These are phyloP conservation scores for Halocynthia aurantium DNA, from an alignment of 23 tunicate species.

Conservation along the genomic window DNA sequence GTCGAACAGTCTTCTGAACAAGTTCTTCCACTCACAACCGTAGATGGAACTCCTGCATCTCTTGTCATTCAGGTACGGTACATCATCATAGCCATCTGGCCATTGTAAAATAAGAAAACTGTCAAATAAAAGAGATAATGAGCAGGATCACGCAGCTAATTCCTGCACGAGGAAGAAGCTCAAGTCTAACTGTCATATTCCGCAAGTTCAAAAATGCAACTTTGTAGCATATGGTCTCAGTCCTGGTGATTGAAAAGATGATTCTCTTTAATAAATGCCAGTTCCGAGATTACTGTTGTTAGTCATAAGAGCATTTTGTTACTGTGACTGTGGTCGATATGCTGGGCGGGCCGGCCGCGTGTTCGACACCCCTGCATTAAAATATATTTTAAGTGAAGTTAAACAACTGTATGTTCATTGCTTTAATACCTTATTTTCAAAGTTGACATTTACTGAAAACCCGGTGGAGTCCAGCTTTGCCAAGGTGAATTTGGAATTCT, in stretches of 20 bases:
- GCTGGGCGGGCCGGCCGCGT: not conserved
- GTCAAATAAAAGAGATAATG: too few relatives aligned
- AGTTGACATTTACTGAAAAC: constrained; percentile 23
- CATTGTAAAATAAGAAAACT: too few relatives aligned
- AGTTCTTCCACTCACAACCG: constrained; percentile 7
- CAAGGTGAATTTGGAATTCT: not conserved
- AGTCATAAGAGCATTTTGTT: not conserved
- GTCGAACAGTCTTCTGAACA: constrained; percentile 11
- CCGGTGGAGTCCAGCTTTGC: constrained; percentile 11
- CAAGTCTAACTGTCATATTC: too few relatives aligned
- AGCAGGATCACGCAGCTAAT: too few relatives aligned
- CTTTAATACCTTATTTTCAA: not conserved
- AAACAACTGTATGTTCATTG: not conserved
- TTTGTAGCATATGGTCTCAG: too few relatives aligned
- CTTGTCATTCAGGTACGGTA: constrained; percentile 3
- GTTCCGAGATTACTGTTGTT: not conserved
- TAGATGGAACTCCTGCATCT: not conserved
- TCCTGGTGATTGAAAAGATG: too few relatives aligned
- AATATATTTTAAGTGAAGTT: not conserved
- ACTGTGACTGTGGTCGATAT: not conserved
- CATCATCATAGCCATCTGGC: not conserved
- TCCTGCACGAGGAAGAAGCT: too few relatives aligned
- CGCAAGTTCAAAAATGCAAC: too few relatives aligned
- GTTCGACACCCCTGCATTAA: not conserved
- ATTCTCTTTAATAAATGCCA: not conserved